These are phyloP conservation scores for Acholoe squamosa DNA, from an alignment of 2,888 invertebrate species.

Conservation along the genomic window DNA sequence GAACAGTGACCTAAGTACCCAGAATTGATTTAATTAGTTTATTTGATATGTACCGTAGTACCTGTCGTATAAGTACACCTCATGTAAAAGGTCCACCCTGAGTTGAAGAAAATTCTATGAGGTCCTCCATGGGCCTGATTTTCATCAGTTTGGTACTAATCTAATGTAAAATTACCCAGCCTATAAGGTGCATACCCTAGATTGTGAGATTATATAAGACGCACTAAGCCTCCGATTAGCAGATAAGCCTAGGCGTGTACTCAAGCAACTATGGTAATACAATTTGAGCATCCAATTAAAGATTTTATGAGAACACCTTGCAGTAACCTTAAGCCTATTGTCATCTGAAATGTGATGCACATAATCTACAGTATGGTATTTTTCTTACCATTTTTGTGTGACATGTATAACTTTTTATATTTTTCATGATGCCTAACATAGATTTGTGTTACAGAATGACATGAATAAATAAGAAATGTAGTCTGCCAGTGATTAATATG, in stretches of 20 bases:
- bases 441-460: not conserved
- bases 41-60: not conserved
- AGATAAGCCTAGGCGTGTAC: no score
- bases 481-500: not conserved
- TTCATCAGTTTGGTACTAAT: not conserved
- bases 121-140: not conserved
- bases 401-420: not conserved
- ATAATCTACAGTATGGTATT: not conserved
- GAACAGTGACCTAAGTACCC: not conserved
- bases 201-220: no score
- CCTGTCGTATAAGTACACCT: not conserved
- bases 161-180: no score
- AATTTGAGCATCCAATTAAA: no score
- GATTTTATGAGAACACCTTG: not conserved
- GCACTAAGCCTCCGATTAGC: no score
- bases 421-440: not conserved
- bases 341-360: not conserved
- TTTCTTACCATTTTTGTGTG: conserved; percentile 26
- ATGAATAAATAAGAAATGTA: not conserved
- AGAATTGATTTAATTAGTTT: not conserved
- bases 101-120: no score
- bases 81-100: not conserved
- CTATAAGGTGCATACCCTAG: no score
- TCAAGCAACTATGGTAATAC: no score
- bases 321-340: not conserved